phyloP scores from a whole-genome alignment of 2,888 invertebrate genomes.

The Hirudinaria manillensis region DNA sequence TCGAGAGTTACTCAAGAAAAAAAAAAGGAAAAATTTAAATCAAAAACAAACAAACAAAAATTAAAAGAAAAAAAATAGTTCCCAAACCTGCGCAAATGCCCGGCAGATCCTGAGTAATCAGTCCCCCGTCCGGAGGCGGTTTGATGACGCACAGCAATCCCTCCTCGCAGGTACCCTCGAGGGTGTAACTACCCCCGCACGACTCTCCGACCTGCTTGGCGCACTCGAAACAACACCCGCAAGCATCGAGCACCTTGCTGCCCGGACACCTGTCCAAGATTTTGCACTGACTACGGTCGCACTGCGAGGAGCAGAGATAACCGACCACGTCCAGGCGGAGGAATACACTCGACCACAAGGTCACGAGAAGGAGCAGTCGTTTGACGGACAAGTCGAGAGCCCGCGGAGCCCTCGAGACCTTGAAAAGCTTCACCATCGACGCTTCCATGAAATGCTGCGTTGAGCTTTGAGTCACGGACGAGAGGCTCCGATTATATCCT shows the following conservation, averaged over 20 bases:
- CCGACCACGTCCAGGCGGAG: background rate
- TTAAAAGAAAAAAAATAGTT: too few relatives aligned
- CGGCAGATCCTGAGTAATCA: background rate
- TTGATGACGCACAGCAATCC: constrained; percentile 41
- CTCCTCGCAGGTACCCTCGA: constrained; percentile 51
- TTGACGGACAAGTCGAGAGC: too few relatives aligned
- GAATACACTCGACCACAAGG: too few relatives aligned
- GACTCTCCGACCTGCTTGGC: constrained; percentile 48
- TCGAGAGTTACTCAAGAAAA: background rate
- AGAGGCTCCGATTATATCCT: too few relatives aligned
- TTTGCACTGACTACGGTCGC: constrained; percentile 17
- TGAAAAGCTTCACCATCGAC: too few relatives aligned
- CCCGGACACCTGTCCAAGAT: constrained; percentile 44
- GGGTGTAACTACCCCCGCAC: constrained; percentile 50
- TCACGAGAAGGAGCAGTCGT: too few relatives aligned
- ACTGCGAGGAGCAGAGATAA: background rate
- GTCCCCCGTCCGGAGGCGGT: background rate
- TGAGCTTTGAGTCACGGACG: too few relatives aligned
- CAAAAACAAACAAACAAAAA: background rate
- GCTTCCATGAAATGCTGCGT: too few relatives aligned
- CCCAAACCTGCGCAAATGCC: constrained; percentile 29
- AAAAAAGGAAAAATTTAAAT: background rate
- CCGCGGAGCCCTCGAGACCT: too few relatives aligned
- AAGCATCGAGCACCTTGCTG: constrained; percentile 49
- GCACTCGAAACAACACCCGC: constrained; percentile 51